Evolutionary conservation across 2,888 invertebrate genomes (phyloP).

Genomic region (Meloe dianella): DNA sequence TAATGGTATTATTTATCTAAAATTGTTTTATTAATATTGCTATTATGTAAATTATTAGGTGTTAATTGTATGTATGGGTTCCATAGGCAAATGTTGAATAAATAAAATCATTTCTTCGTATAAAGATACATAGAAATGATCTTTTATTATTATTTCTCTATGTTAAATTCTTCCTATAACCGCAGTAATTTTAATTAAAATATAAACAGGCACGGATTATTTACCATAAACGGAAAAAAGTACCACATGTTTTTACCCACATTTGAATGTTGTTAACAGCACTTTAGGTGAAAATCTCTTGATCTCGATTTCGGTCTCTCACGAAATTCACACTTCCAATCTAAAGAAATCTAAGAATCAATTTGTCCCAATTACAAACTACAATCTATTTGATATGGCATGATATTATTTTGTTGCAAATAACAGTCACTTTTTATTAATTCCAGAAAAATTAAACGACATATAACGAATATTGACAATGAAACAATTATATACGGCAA

Average conservation of each 20-base stretch:
- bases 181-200: conserved; percentile 9
- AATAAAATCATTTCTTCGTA: too few species aligned
- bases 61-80: too few species aligned
- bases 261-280: conserved; percentile 37
- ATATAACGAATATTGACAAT: neutral
- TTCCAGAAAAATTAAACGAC: conserved; percentile 25
- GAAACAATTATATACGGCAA: neutral
- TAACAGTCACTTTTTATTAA: conserved; percentile 43
- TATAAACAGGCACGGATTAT: conserved; percentile 43
- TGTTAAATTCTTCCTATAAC: conserved; percentile 17
- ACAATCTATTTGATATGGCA: conserved; percentile 49
- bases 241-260: neutral
- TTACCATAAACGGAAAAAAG: neutral
- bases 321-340: too few species aligned
- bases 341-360: conserved; percentile 17
- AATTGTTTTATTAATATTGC: conserved; percentile 34
- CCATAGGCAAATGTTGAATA: neutral
- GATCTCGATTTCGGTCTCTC: too few species aligned
- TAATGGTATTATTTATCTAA: conserved; percentile 27
- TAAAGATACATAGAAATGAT: too few species aligned
- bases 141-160: too few species aligned
- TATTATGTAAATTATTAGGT: conserved; percentile 23
- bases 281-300: conserved; percentile 40
- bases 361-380: conserved; percentile 19
- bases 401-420: conserved; percentile 50